Base-by-base conservation (phyloP, 2,797 vertebrate genomes). In the Chiroxiphia lanceolata region DNA sequence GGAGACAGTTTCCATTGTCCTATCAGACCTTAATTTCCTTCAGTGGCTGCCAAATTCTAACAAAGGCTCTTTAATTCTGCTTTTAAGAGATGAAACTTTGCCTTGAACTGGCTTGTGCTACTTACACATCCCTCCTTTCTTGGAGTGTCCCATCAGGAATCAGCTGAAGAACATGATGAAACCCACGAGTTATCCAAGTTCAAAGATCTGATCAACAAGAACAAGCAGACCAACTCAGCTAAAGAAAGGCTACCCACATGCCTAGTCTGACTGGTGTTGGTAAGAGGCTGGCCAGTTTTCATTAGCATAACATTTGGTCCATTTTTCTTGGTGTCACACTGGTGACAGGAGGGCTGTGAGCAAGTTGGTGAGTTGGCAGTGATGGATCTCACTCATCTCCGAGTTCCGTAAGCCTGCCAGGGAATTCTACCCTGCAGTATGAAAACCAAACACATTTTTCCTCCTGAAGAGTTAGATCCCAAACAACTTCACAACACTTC, bases 401-500 rank as follows among this genome's bases (percentile, higher is more conserved):
- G 13, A 50, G 21, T 50, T 47, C 44, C 65, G 18, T 26, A 6
- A 78, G 31, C 18, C 34, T 83, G 38, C 3, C 33, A 57, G 26
- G 38, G 81, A 89, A 70, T 53, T 77, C 53, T 27, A 21, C 14
- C 29, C 22, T 2, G 2, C 1, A 0, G 8, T 61, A 72, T 38
- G 13, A 95, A 84, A 59, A 71, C 12, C 15, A 67, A n/a, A 18
- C 31, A 31, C 8, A 23, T 57, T 87, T 68, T 90, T 67, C n/a
- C 89, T 88, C 81, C 53, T 81, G 60, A 97, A 84, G 59, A 47
- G 47, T 44, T 71, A 80, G 29, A 92, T 29, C 51, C 19, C 54
- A 83, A 92, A 82, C 48, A 95, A 74, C 18, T 92, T 87, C 57
- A 87, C 40, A 75, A 65, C 25, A 84, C 16, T 67, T 76, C 25